Percentiles rank a stretch among this genome's conserved stretches.
Conservation (phyloP, 2,113 vertebrate genomes). For the Gambusia affinis region DNA sequence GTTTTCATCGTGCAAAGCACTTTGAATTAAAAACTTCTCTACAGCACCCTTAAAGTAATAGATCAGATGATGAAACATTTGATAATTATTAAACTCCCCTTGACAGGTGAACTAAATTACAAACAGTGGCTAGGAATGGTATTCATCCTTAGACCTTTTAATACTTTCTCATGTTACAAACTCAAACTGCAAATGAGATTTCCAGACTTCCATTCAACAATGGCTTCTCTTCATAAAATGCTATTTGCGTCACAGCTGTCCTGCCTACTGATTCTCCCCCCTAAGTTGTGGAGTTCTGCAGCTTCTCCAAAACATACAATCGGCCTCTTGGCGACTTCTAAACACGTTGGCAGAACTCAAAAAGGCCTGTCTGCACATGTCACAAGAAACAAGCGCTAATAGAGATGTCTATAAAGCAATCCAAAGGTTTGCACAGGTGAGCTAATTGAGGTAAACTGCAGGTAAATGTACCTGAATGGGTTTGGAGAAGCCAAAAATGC, state of each 20-base stretch:
- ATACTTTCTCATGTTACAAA: no score
- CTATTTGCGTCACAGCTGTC: background rate
- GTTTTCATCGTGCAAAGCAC: no score
- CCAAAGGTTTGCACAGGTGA: background rate
- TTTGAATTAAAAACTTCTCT: no score
- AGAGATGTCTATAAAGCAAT: background rate
- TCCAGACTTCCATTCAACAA: background rate
- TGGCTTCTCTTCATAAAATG: background rate
- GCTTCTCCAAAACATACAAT: background rate
- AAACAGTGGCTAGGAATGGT: background rate
- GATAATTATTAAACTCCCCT: background rate
- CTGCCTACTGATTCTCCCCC: background rate
- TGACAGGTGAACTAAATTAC: background rate
- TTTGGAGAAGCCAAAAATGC: constrained; percentile 81
- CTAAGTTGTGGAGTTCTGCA: background rate
- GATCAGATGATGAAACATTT: background rate
- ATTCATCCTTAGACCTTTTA: background rate
- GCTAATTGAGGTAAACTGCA: background rate
- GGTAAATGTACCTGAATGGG: constrained; percentile 79
- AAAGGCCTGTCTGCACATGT: background rate
- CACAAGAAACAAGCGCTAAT: background rate
- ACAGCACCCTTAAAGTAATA: no score
- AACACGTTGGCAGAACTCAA: background rate
- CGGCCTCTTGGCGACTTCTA: background rate
- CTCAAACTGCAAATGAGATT: no score